Conservation (phyloP, 1,140 invertebrate species). For the Antheraea mylitta region DNA sequence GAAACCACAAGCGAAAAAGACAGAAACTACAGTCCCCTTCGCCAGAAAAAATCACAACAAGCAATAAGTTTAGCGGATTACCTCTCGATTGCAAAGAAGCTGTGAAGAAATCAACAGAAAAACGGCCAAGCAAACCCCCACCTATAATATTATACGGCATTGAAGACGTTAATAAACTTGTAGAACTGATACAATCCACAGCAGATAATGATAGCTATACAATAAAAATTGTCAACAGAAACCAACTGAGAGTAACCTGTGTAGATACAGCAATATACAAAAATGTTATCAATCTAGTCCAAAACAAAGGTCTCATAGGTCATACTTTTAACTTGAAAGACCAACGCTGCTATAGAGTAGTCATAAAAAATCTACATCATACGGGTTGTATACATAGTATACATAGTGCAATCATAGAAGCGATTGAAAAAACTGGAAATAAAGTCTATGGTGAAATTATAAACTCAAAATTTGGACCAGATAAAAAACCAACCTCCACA, state of each 20-base stretch:
- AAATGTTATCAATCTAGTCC: too few relatives aligned
- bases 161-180: too few relatives aligned
- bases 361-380: conserved; percentile 8
- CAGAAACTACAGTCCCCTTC: not conserved
- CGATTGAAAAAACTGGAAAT: conserved; percentile 6
- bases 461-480: too few relatives aligned
- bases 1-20: conserved; percentile 5
- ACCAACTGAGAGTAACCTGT: not conserved
- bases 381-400: too few relatives aligned
- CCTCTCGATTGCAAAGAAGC: not conserved
- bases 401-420: not conserved
- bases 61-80: not conserved
- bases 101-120: too few relatives aligned
- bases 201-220: not conserved
- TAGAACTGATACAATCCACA: not conserved
- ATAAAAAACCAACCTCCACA: too few relatives aligned
- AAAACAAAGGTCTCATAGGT: too few relatives aligned
- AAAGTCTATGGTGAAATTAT: not conserved
- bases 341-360: not conserved
- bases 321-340: conserved; percentile 8
- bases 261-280: not conserved
- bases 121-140: too few relatives aligned
- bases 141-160: too few relatives aligned
- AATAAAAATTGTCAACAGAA: too few relatives aligned
- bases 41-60: not conserved